Evolutionary conservation across 2,113 vertebrate genomes (phyloP).

Genomic region (Leuciscus idus): DNA sequence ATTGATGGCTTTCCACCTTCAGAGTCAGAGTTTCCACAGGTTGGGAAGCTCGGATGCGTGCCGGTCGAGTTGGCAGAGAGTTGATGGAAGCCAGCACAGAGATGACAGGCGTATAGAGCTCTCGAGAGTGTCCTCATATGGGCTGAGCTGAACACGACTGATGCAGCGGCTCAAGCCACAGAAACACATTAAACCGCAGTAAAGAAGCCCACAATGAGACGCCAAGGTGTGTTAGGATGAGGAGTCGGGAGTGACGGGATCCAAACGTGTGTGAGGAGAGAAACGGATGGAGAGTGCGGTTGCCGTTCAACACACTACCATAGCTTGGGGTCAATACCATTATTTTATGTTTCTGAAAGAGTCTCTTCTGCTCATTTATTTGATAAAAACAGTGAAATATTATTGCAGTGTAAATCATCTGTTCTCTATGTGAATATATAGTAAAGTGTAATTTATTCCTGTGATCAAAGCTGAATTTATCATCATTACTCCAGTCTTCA

Average conservation of each 20-base stretch:
- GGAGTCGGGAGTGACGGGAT: no score
- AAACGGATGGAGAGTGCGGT: background rate
- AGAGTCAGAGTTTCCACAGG: background rate
- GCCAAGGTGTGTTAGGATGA: constrained; percentile 71
- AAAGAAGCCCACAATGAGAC: constrained; percentile 80
- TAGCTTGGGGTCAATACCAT: no score
- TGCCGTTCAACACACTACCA: no score
- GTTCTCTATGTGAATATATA: background rate
- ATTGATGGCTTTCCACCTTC: background rate
- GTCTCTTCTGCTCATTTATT: background rate
- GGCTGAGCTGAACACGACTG: background rate
- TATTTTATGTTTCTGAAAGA: background rate
- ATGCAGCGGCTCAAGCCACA: background rate
- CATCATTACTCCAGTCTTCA: no score
- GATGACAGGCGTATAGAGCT: constrained; percentile 2
- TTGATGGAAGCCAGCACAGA: background rate
- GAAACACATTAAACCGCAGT: constrained; percentile 52
- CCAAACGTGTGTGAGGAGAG: background rate
- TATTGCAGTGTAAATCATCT: background rate
- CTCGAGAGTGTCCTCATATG: constrained; percentile 17
- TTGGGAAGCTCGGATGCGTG: background rate
- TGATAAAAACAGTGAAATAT: background rate
- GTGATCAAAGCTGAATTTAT: no score
- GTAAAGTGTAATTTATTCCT: no score
- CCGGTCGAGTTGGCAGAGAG: background rate